Evolutionary conservation across 2,113 vertebrate species (phyloP), one percentile per base, ranked within the genome.

Genomic region (Alectura lathami): DNA sequence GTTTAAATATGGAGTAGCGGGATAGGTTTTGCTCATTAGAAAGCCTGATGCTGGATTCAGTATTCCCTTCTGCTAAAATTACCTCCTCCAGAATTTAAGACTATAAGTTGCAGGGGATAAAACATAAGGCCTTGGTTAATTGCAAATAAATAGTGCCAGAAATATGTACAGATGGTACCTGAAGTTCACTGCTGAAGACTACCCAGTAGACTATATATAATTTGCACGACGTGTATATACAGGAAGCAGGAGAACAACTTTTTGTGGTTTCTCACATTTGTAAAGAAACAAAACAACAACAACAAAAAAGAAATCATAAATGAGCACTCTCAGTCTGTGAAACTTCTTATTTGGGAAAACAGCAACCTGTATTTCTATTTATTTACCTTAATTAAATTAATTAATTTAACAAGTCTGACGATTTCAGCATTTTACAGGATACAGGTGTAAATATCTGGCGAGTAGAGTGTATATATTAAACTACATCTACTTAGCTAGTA

Each of bases 101-200:
- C 75, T 91, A 84, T 22, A 30, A 93, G 68, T 94, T 96, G 47
- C 54, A 96, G 64, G 91, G 95, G 89, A 97, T 96, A 94, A 96
- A 97, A 95, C 97, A 97, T 96, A 97, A 97, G 97, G 97, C 94
- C 96, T 79, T 94, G 78, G 96, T 96, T 98, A 97, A 97, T 94
- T 97, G 97, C 96, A 97, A 96, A 97, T 96, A 96, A 97, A 96
- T 94, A 96, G 93, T 93, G 91, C 96, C 97, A 97, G 96, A 94
- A 96, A 92, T 83, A 43, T 17, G 76, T 96, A 88, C 97, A 97
- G 97, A 97, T 96, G 96, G 97, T 87, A 97, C 97, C 97, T 97
- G 97, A 93, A 97, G 94, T 96, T 96, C 57, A 51, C 50, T 94
- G 93, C 93, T 93, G 95, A 95, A 50, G 36, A 95, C 27, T 13